Base-by-base conservation (phyloP, 2,113 vertebrate genomes). In the Lampris megalopsis region DNA sequence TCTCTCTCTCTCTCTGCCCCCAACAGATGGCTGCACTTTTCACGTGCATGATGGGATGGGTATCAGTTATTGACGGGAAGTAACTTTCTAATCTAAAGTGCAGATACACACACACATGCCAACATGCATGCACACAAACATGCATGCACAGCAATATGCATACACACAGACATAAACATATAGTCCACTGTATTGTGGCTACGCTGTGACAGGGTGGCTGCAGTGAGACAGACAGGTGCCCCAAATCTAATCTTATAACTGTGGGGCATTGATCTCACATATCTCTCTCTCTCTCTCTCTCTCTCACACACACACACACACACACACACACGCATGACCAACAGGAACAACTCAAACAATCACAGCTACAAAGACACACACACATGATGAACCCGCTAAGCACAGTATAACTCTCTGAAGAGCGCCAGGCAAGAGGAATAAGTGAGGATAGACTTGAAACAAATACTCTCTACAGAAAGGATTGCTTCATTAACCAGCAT, bases 61-160 rank as follows among this genome's bases (percentile, higher is more conserved):
- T 92, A 82, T 91, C 91, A 89, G 68, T 59, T 81, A 71, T 66
- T 83, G 86, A 86, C 75, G 9, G 82, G 89, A 86, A 92, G 86
- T 92, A 90, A 89, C 90, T 92, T 90, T 92, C 87, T 91, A 92
- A 93, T 94, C 87, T 92, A 82, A 83, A 87, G 84, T 64, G 86
- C 84, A 69, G 80, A 91, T 80, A 78, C 48, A 76, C 35, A 86
- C 73, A 79, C 67, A 37, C 56, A 68, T 58, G 2, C 64, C 50
- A 50, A 56, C 72, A 75, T 38, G 64, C 68, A 71, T 36, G 52
- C 9, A 73, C 49, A 70, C 69, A 65, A n/a, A n/a, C n/a, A n/a
- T n/a, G n/a, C n/a, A n/a, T n/a, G n/a, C n/a, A n/a, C n/a, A n/a
- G n/a, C n/a, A n/a, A n/a, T n/a, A n/a, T n/a, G n/a, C 49, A 70